Evolutionary conservation across 2,113 vertebrate species (phyloP).

Genomic region (Scophthalmus maximus): DNA sequence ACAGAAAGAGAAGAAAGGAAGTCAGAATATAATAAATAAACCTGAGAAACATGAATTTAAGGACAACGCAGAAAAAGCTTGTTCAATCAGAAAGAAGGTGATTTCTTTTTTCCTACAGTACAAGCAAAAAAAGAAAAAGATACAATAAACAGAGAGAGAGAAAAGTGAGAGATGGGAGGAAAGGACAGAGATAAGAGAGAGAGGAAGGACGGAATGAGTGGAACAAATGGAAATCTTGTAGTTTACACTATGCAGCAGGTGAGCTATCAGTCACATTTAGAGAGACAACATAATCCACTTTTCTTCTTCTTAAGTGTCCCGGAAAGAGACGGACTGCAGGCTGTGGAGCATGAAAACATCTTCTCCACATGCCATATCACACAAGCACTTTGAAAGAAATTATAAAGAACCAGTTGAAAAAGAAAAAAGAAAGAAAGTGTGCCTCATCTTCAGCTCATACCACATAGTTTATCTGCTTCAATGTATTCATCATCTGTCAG

Average conservation of each 20-base stretch:
- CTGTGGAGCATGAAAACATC: slow-evolving; percentile 13
- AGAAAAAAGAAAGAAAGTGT: no score
- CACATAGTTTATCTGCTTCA: no score
- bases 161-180: neutral
- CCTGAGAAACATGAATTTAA: neutral
- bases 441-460: no score
- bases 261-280: slow-evolving; percentile 29
- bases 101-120: slow-evolving; percentile 1
- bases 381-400: no score
- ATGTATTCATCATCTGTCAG: no score
- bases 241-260: slow-evolving; percentile 40
- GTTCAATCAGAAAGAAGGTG: no score
- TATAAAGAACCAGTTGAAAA: no score
- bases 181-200: slow-evolving; percentile 7
- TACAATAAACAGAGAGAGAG: neutral
- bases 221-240: slow-evolving; percentile 21
- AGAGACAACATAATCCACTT: slow-evolving; percentile 21
- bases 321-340: slow-evolving; percentile 9
- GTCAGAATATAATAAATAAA: neutral
- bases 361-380: no score
- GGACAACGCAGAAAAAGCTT: neutral
- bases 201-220: slow-evolving; percentile 24
- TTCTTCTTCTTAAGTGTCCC: slow-evolving; percentile 43
- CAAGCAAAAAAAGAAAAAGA: slow-evolving; percentile 1
- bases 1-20: neutral